Evolutionary conservation across 2,113 vertebrate species (phyloP), one percentile per base, ranked within the genome.

Genomic region (Cyprinodon variegatus): DNA sequence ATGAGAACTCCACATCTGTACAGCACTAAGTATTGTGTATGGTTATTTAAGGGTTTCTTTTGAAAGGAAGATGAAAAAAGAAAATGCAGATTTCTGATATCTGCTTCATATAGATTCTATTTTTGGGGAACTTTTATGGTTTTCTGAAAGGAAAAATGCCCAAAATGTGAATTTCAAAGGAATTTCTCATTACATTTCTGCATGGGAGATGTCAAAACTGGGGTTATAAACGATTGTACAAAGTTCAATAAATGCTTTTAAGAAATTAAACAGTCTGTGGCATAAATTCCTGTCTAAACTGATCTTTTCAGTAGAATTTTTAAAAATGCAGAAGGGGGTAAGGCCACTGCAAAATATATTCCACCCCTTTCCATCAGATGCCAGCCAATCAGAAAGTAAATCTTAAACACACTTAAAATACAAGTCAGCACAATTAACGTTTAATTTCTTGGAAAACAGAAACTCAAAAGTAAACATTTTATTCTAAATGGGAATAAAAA

Each of bases 211-310:
- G 88, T 91, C 87, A 88, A 90, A 88, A 84, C 85, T 68, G 72
- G 86, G 90, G 85, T 86, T 92, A 90, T 85, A 83, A 88, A 93
- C 86, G 91, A 92, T 91, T 95, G 93, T 94, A 94, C 29, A 81
- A 91, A 93, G 94, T 95, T 94, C 92, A 95, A 95, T 94, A 95
- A 94, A 93, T 92, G 91, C 91, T 94, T 95, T 94, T 94, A 90
- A 91, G 92, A 94, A 93, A 92, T 87, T 78, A 83, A 53, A 76
- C 43, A 53, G 46, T 90, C 41, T 66, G 86, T 84, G 77, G 72
- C 80, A 73, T 88, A 62, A 71, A 70, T 76, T 89, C 71, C 78
- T 77, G 82, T 53, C 68, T n/a, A n/a, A n/a, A n/a, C n/a, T n/a
- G n/a, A n/a, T n/a, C 29, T 29, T 29, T 1, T 29, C 29, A 29